Evolutionary conservation across 2,113 vertebrate species (phyloP).

Genomic region (Caracal caracal): DNA sequence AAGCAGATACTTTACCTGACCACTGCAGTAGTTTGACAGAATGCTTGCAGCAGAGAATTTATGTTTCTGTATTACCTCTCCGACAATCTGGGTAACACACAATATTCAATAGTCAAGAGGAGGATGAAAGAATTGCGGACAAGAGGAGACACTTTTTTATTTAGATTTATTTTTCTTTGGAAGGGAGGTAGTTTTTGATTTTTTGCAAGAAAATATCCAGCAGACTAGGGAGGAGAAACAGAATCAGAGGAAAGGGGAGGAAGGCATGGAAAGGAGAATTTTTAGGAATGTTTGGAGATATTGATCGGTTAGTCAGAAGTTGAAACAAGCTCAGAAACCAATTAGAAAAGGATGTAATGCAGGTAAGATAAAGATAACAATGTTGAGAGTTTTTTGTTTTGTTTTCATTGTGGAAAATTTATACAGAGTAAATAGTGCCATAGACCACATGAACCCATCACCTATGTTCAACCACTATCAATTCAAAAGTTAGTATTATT

Average conservation of each 20-base stretch:
- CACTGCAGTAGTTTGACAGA: background rate
- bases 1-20: background rate
- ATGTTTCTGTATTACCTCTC: no score
- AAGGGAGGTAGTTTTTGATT: background rate
- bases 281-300: background rate
- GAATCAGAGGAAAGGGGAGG: background rate
- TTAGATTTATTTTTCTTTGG: background rate
- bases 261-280: background rate
- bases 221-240: background rate
- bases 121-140: background rate
- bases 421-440: background rate
- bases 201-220: background rate
- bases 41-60: background rate
- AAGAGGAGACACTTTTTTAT: background rate
- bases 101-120: background rate
- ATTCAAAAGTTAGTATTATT: background rate
- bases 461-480: background rate
- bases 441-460: background rate
- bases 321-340: background rate
- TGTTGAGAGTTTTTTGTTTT: background rate
- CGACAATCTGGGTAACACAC: background rate
- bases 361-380: background rate
- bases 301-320: background rate
- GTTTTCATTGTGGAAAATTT: background rate
- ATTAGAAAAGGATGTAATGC: background rate